Conservation (phyloP, 2,797 vertebrate species). For the Acanthopagrus latus region DNA sequence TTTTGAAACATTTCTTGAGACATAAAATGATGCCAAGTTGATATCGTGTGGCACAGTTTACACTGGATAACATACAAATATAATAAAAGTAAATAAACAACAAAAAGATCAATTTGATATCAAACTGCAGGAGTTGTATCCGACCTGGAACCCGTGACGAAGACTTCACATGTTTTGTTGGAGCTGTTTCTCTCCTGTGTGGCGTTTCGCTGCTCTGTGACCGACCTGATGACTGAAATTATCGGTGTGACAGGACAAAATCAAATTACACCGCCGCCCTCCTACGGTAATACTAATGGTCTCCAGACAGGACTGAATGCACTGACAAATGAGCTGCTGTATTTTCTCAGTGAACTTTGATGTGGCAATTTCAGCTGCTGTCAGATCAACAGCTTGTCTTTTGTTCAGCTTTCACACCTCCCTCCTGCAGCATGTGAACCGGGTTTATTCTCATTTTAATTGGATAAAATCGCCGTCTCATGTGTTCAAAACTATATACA, state of each 20-base stretch:
- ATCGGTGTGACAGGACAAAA: conserved; percentile 3
- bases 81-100: not conserved
- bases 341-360: conserved; percentile 5
- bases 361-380: not conserved
- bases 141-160: not conserved
- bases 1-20: not conserved
- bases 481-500: not conserved
- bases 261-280: not conserved
- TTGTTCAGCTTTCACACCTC: not conserved
- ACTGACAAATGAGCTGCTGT: not conserved
- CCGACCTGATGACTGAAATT: not conserved
- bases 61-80: not conserved
- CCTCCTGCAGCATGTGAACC: not conserved
- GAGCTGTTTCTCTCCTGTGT: not conserved
- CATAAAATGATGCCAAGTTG: not conserved
- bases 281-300: not conserved
- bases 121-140: not conserved
- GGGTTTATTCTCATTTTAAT: not conserved
- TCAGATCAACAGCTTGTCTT: not conserved
- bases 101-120: not conserved
- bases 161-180: not conserved
- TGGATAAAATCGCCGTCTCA: not conserved
- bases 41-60: not conserved
- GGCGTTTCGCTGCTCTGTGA: not conserved
- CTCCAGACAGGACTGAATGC: conserved; percentile 6